These are phyloP conservation scores for Falco concolor DNA, from an alignment of 2,797 vertebrate species.

Conservation along the genomic window DNA sequence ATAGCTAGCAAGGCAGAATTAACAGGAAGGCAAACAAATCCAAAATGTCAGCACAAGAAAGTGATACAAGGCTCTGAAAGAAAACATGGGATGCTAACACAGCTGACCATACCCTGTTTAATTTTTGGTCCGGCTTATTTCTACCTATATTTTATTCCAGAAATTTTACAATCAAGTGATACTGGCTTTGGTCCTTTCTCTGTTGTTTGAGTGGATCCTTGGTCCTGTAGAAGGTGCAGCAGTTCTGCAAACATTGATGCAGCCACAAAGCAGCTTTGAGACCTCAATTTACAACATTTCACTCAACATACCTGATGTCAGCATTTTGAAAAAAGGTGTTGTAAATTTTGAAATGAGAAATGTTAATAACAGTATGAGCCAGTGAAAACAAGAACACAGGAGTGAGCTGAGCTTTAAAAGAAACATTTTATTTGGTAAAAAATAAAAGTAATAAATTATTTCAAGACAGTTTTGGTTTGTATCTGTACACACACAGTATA, in stretches of 20 bases:
- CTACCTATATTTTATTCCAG: background rate
- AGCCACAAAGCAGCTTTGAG: background rate
- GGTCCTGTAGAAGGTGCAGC: background rate
- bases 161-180: background rate
- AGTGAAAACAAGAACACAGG: background rate
- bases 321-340: background rate
- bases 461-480: constrained; percentile 8
- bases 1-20: background rate
- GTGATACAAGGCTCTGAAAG: background rate
- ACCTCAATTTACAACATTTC: background rate
- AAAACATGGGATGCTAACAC: background rate
- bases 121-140: background rate
- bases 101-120: background rate
- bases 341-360: background rate
- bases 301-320: background rate
- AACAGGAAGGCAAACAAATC: background rate
- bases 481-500: constrained; percentile 16
- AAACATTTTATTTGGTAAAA: constrained; percentile 63
- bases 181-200: background rate
- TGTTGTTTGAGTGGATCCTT: background rate
- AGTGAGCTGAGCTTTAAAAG: constrained; percentile 12
- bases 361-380: background rate
- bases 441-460: constrained; percentile 63
- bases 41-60: background rate
- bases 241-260: background rate